Percentiles rank a stretch among this genome's conserved stretches.
These are phyloP conservation scores for Odontocolon sp. DNA, from an alignment of 2,888 invertebrate genomes.

Conservation along the genomic window DNA sequence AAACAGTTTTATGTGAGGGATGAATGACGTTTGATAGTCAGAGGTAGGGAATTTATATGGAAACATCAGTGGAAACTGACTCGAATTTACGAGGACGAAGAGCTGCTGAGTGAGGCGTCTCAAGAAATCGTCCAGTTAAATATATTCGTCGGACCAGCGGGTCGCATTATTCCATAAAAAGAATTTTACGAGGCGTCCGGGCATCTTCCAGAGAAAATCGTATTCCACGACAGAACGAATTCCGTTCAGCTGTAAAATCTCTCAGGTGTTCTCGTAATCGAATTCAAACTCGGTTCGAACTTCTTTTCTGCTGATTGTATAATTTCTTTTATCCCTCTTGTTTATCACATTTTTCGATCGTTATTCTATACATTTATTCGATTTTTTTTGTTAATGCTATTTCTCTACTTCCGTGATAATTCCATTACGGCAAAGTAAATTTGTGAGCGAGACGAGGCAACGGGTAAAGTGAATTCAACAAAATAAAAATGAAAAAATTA, in stretches of 20 bases:
- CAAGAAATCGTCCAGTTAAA: slow-evolving; percentile 57
- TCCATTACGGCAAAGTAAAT: slow-evolving; percentile 28
- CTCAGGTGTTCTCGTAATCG: slow-evolving; percentile 5
- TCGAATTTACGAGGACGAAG: slow-evolving; percentile 56
- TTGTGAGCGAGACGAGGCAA: slow-evolving; percentile 36
- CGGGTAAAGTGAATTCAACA: slow-evolving; percentile 53
- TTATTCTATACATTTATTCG: slow-evolving; percentile 16
- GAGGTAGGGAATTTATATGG: too few species aligned
- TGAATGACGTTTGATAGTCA: neutral
- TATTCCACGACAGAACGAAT: slow-evolving; percentile 32
- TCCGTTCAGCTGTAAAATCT: slow-evolving; percentile 53
- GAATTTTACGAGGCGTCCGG: slow-evolving; percentile 59
- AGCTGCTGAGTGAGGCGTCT: slow-evolving; percentile 49
- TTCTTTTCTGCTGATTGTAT: too few species aligned
- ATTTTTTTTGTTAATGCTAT: neutral
- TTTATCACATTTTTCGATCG: neutral
- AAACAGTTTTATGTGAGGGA: neutral
- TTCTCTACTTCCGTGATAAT: slow-evolving; percentile 13
- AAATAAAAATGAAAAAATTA: slow-evolving; percentile 36
- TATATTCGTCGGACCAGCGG: slow-evolving; percentile 27
- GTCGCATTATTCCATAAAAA: slow-evolving; percentile 59
- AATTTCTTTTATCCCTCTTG: neutral
- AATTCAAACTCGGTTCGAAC: neutral
- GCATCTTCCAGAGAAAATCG: slow-evolving; percentile 8
- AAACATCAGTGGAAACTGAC: slow-evolving; percentile 36